Percentiles rank a stretch among this genome's conserved stretches.
Conservation (phyloP, 2,888 invertebrate species). For the Agonopterix subpropinquella region DNA sequence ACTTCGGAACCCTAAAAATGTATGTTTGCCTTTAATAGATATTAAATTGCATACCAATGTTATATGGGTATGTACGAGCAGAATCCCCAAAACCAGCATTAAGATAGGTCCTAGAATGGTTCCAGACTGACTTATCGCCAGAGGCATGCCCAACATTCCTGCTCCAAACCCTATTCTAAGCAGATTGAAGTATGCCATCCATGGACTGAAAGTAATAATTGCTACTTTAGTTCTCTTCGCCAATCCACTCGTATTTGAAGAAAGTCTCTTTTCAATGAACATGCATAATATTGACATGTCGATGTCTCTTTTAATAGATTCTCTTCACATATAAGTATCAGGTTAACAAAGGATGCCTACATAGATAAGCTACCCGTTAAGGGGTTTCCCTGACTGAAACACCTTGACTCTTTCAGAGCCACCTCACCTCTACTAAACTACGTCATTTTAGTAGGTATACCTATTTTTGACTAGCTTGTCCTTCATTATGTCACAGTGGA, state of each 20-base stretch:
- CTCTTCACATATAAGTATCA: not conserved
- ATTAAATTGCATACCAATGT: not conserved
- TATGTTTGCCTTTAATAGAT: too few relatives aligned
- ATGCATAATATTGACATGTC: not conserved
- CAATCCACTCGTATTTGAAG: not conserved
- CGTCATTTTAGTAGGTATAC: too few relatives aligned
- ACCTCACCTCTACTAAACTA: too few relatives aligned
- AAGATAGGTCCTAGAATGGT: conserved; percentile 38
- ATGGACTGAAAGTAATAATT: conserved; percentile 6
- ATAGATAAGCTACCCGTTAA: too few relatives aligned
- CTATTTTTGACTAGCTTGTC: too few relatives aligned
- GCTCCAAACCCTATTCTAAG: conserved; percentile 38
- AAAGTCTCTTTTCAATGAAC: not conserved
- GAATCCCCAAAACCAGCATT: conserved; percentile 24
- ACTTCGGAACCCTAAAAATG: too few relatives aligned
- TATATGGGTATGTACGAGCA: conserved; percentile 38
- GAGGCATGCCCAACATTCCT: conserved; percentile 43
- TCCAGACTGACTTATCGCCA: conserved; percentile 47
- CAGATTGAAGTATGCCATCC: conserved; percentile 53
- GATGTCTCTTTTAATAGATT: not conserved
- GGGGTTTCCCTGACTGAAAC: too few relatives aligned
- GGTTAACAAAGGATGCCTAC: not conserved
- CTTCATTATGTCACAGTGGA: too few relatives aligned
- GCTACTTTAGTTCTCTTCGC: not conserved
- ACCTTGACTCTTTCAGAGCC: too few relatives aligned